Conservation (phyloP, 2,113 vertebrate genomes). For the Oostethus manadensis region DNA sequence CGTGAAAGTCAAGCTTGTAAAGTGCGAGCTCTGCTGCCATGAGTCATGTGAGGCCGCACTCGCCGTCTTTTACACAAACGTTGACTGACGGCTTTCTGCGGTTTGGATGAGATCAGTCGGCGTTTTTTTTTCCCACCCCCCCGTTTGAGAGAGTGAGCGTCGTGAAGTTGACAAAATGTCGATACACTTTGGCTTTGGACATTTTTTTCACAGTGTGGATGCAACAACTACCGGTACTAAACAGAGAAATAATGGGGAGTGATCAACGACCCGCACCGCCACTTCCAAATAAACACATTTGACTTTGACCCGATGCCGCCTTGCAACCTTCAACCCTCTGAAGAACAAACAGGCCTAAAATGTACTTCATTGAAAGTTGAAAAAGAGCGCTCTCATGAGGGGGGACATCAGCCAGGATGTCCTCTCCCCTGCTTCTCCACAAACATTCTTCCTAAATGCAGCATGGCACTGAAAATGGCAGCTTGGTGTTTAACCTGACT, state of each 20-base stretch:
- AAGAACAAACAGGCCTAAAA: constrained; percentile 46
- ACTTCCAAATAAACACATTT: neutral
- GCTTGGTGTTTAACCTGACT: constrained; percentile 34
- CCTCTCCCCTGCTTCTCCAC: constrained; percentile 53
- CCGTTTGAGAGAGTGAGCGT: constrained; percentile 3
- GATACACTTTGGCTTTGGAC: constrained; percentile 44
- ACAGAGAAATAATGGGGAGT: constrained; percentile 30
- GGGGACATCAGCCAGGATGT: constrained; percentile 41
- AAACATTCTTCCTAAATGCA: constrained; percentile 47
- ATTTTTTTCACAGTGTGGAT: constrained; percentile 36
- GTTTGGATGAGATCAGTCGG: constrained; percentile 23
- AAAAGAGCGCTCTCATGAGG: constrained; percentile 56
- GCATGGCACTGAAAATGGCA: constrained; percentile 54
- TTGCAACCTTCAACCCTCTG: constrained; percentile 55
- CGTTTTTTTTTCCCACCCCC: constrained; percentile 5
- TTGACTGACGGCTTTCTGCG: constrained; percentile 40
- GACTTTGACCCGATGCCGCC: constrained; percentile 23
- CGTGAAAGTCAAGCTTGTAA: constrained; percentile 34
- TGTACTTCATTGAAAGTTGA: constrained; percentile 41
- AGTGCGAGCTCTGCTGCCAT: constrained; percentile 36
- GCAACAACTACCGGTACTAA: constrained; percentile 38
- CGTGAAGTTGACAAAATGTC: constrained; percentile 41
- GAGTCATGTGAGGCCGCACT: constrained; percentile 43
- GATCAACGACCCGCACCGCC: constrained; percentile 32
- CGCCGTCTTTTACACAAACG: constrained; percentile 48